Percentiles rank a stretch among this genome's conserved stretches.
Conservation (phyloP, 1,140 invertebrate genomes). For the Diabrotica virgifera region DNA sequence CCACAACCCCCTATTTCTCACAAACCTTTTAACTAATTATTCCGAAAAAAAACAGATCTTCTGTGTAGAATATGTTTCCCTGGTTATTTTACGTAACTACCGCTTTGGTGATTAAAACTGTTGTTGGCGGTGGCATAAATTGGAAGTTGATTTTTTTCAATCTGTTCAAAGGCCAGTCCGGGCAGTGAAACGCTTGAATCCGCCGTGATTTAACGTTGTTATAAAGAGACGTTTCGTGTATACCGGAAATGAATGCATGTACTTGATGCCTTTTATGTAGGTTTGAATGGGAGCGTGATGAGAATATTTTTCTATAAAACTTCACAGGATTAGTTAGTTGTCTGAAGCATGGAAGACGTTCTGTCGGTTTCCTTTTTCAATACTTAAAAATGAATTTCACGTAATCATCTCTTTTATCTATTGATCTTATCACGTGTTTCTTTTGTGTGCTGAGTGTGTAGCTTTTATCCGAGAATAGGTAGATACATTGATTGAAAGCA, state of each 20-base stretch:
- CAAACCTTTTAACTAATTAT: no score
- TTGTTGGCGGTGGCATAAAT: no score
- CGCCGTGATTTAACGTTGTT: background rate
- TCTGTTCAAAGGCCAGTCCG: background rate
- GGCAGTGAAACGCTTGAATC: background rate
- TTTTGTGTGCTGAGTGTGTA: no score
- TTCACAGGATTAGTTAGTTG: background rate
- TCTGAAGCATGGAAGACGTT: background rate
- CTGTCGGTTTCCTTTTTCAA: background rate
- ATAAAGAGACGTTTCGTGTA: background rate
- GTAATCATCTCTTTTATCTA: background rate
- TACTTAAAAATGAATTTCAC: background rate
- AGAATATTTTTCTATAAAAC: background rate
- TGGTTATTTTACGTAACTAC: no score
- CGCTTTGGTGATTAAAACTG: no score
- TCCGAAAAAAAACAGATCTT: no score
- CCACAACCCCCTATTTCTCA: no score
- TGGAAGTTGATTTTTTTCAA: background rate
- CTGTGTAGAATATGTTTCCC: no score
- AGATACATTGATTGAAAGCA: no score
- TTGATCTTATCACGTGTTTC: background rate
- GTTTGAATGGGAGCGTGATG: background rate
- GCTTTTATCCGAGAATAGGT: no score
- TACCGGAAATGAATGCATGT: background rate
- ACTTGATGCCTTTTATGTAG: background rate